Evolutionary conservation across 2,888 invertebrate genomes (phyloP).

Genomic region (Tiliacea citrago): DNA sequence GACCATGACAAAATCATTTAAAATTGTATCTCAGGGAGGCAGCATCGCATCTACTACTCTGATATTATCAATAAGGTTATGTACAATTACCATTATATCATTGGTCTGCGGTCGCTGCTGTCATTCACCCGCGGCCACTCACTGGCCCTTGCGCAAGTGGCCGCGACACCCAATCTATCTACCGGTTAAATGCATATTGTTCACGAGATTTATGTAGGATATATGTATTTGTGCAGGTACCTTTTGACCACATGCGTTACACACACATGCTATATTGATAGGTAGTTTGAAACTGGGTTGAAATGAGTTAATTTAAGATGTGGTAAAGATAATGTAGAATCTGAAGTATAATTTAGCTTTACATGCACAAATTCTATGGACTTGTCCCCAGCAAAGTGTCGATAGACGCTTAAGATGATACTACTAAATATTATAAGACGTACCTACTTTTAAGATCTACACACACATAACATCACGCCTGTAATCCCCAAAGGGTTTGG

Average conservation of each 20-base stretch:
- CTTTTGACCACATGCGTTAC: constrained; percentile 40
- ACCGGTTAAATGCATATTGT: constrained; percentile 57
- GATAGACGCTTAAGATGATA: not conserved
- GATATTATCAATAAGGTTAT: constrained; percentile 54
- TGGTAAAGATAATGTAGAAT: constrained; percentile 10
- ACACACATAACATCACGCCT: no score
- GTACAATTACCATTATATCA: constrained; percentile 57
- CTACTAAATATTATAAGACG: not conserved
- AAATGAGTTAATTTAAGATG: constrained; percentile 15
- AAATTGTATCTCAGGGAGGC: constrained; percentile 1
- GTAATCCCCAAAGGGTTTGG: no score
- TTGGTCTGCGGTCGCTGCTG: constrained; percentile 53
- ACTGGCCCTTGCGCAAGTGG: constrained; percentile 61
- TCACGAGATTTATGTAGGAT: constrained; percentile 42
- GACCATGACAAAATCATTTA: not conserved
- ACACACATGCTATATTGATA: constrained; percentile 2
- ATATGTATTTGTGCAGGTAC: constrained; percentile 27
- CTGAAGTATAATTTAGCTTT: not conserved
- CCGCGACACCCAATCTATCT: constrained; percentile 54
- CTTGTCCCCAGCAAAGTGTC: not conserved
- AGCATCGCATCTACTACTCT: constrained; percentile 13
- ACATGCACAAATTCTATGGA: not conserved
- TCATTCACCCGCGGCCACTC: constrained; percentile 65
- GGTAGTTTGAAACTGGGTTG: constrained; percentile 16
- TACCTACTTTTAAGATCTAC: not conserved